Percentiles rank a stretch among this genome's conserved stretches.
Evolutionary conservation across 2,113 vertebrate species (phyloP).

Genomic region (Ciconia boyciana): DNA sequence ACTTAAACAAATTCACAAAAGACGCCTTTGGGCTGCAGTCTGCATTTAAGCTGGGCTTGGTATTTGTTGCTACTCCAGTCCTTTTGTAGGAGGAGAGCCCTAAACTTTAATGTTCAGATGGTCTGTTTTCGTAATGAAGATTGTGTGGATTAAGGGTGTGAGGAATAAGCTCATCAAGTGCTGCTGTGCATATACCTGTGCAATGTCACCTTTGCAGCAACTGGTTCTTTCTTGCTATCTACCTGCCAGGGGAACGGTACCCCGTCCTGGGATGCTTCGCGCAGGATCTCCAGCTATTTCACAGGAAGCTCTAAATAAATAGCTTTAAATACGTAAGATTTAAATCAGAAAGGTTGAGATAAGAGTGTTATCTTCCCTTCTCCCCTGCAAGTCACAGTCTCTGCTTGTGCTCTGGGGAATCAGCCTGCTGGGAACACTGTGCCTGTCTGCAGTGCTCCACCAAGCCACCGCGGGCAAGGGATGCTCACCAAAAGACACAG

Average conservation of each 20-base stretch:
- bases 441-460: background rate
- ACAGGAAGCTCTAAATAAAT: background rate
- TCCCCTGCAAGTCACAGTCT: background rate
- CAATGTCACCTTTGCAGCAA: background rate
- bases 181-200: background rate
- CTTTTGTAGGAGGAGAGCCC: background rate
- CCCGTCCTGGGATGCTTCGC: background rate
- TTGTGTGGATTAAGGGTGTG: too few relatives aligned
- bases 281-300: background rate
- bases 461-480: background rate
- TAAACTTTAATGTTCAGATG: background rate
- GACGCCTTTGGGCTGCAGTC: background rate
- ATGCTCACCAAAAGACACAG: background rate
- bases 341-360: background rate
- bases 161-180: background rate
- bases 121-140: background rate
- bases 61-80: background rate
- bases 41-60: background rate
- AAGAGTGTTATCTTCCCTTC: background rate
- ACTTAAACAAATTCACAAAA: background rate
- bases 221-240: background rate
- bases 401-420: background rate
- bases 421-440: background rate
- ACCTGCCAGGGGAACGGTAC: background rate
- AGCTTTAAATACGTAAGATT: background rate